Conservation (phyloP, 2,888 invertebrate genomes). For the Mesochorus sp. region DNA sequence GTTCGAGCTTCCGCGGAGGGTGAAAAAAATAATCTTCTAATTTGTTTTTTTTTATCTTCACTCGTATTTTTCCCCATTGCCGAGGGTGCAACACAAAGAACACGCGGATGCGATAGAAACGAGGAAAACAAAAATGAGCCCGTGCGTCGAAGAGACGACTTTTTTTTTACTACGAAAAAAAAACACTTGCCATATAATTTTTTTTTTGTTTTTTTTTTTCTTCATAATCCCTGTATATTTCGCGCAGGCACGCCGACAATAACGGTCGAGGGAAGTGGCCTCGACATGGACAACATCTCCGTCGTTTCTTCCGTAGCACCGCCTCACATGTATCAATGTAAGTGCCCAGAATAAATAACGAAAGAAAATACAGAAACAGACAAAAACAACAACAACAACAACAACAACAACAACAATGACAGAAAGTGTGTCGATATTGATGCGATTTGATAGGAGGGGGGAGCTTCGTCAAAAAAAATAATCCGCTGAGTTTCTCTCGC, state of each 20-base stretch:
- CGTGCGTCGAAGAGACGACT: constrained; percentile 22
- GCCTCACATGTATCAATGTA: constrained; percentile 89
- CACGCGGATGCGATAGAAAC: constrained; percentile 43
- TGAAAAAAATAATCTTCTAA: background rate
- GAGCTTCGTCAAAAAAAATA: no score
- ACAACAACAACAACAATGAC: no score
- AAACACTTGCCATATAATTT: background rate
- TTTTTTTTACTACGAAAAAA: background rate
- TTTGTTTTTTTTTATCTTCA: background rate
- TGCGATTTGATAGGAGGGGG: no score
- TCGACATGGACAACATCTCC: constrained; percentile 88
- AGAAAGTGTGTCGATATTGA: no score
- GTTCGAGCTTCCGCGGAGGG: background rate
- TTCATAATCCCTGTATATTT: constrained; percentile 72
- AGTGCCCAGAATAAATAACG: constrained; percentile 81
- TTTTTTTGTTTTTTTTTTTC: constrained; percentile 66
- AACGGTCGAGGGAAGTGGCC: constrained; percentile 84
- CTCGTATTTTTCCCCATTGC: constrained; percentile 7
- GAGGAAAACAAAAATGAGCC: constrained; percentile 2
- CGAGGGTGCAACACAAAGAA: constrained; percentile 67
- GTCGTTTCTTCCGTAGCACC: constrained; percentile 87
- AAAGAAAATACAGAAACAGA: constrained; percentile 14
- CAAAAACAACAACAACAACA: background rate
- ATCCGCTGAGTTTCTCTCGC: no score
- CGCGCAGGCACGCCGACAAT: constrained; percentile 82